Percentiles rank a stretch among this genome's conserved stretches.
These are phyloP conservation scores for Beroe ovata DNA, from an alignment of 37 sponge, comb jelly and placozoan genomes.

Conservation along the genomic window DNA sequence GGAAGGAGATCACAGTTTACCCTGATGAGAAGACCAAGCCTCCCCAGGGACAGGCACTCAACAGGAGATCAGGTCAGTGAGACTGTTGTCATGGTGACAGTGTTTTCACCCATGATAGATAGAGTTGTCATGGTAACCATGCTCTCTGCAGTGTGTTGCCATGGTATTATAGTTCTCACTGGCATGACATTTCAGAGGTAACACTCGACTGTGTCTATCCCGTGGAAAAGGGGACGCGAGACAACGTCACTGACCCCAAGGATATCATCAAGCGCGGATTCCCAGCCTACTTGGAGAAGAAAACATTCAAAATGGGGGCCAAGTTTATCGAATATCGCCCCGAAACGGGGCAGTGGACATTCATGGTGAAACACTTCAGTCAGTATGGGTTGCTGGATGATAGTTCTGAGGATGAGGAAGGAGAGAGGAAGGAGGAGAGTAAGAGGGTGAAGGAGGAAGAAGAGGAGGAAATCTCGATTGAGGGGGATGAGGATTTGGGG, in stretches of 20 bases:
- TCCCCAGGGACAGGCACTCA: conserved; percentile 61
- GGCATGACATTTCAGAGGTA: conserved; percentile 66
- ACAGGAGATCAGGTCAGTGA: conserved; percentile 32
- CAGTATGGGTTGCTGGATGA: conserved; percentile 54
- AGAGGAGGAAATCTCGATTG: conserved; percentile 27
- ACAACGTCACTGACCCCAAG: conserved; percentile 51
- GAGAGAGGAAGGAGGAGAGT: neutral
- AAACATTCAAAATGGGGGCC: conserved; percentile 65
- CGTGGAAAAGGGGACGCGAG: conserved; percentile 21
- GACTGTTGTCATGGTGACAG: too few species aligned
- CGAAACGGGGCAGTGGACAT: conserved; percentile 60
- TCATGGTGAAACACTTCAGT: conserved; percentile 67
- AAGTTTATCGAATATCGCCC: conserved; percentile 48
- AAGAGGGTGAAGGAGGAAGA: conserved; percentile 33
- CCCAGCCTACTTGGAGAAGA: conserved; percentile 59
- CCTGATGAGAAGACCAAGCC: conserved; percentile 55
- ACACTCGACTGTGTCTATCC: conserved; percentile 59
- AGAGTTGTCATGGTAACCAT: too few species aligned
- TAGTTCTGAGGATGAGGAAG: conserved; percentile 13
- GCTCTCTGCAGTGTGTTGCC: too few species aligned
- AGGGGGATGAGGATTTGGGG: conserved; percentile 1
- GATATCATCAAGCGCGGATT: conserved; percentile 44
- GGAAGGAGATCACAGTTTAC: conserved; percentile 54
- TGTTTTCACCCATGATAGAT: too few species aligned
- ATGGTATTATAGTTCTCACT: too few species aligned